A percentile compares a stretch with the other conserved stretches of the same genome.
phyloP scores from a whole-genome alignment of 1,140 invertebrate genomes.

The Caenorhabditis tropicalis region DNA sequence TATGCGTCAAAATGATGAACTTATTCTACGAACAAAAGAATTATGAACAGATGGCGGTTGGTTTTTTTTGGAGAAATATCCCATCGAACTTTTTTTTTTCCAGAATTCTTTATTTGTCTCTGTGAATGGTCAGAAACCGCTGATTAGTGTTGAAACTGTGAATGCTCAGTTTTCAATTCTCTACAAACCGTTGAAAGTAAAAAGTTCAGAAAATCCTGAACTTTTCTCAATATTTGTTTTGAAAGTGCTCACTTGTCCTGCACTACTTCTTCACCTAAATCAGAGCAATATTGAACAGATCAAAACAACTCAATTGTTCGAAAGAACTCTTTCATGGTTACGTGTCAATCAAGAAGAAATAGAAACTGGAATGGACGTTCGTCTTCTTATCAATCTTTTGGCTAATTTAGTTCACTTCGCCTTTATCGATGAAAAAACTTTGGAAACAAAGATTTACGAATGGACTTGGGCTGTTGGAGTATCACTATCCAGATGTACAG shows the following conservation, averaged over 20 bases:
- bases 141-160: constrained; percentile 45
- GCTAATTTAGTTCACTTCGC: constrained; percentile 23
- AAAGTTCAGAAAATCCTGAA: neutral
- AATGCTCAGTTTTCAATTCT: constrained; percentile 56
- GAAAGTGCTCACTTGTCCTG: constrained; percentile 46
- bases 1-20: constrained; percentile 54
- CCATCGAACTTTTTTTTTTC: neutral
- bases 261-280: constrained; percentile 49
- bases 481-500: constrained; percentile 38
- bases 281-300: neutral
- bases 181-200: constrained; percentile 35
- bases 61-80: neutral
- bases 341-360: neutral
- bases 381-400: neutral
- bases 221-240: constrained; percentile 21
- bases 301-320: neutral
- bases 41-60: constrained; percentile 27
- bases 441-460: constrained; percentile 16
- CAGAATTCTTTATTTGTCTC: constrained; percentile 49
- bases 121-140: constrained; percentile 41
- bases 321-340: neutral
- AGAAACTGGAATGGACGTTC: neutral
- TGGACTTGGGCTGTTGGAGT: constrained; percentile 46
- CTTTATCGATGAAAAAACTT: neutral
- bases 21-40: constrained; percentile 1